Evolutionary conservation across 2,113 vertebrate genomes (phyloP), one percentile per base, ranked within the genome.

Genomic region (Todiramphus chloris): DNA sequence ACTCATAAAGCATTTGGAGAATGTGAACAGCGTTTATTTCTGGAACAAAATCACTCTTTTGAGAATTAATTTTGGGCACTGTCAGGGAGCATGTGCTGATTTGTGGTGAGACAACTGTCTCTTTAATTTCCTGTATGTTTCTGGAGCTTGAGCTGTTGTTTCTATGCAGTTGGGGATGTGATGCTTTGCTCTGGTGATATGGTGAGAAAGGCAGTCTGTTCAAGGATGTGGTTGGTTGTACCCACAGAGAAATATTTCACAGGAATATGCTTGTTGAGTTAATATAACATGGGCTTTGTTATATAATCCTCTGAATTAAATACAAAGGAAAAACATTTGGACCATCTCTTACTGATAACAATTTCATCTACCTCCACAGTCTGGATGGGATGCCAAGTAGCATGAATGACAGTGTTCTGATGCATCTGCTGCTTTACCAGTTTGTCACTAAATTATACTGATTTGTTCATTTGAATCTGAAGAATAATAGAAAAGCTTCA

Each of bases 321-420:
- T 33, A 24, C 18, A 11, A 39, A 25, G 19, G 72, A 21, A 44
- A 46, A 67, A 4, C 6, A 4, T 35, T 19, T 0, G 0, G 37
- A 39, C 46, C 3, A 1, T 56, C 10, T 59, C 69, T 66, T 39
- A 41, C 3, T 48, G n/a, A 6, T 21, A 51, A 16, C 20, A 60
- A 19, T 72, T 91, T 73, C 37, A 27, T 8, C 33, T 51, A 25
- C 67, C 62, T 78, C 23, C 18, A 15, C 16, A 53, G 7, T 53
- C 24, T 77, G 53, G 0, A 50, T 85, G 58, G 23, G 67, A 72
- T 63, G 19, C 20, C 51, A 78, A 0, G 31, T 56, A 23, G 10
- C 39, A 30, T 27, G 78, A 79, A 85, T 64, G 27, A 11, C 1
- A 3, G 15, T 70, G 48, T 51, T 77, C 44, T n/a, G 18, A 23